These are phyloP conservation scores for Nesometra sesokonis DNA, from an alignment of 35 echinoderm and acorn worm species.

Conservation along the genomic window DNA sequence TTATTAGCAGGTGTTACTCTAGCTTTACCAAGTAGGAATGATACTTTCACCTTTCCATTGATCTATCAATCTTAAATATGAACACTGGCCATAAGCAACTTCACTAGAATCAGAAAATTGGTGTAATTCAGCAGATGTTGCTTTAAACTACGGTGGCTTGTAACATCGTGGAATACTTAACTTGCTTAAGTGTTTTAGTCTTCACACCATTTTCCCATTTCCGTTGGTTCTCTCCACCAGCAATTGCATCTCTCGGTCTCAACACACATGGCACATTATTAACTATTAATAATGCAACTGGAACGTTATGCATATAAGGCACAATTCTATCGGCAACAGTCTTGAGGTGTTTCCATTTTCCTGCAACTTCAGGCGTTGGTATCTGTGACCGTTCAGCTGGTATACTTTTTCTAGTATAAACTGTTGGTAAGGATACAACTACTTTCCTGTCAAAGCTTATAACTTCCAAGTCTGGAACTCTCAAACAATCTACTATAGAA, in stretches of 20 bases:
- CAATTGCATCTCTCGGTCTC: not conserved
- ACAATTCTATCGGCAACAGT: not conserved
- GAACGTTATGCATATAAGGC: constrained; percentile 4
- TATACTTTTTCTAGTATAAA: not conserved
- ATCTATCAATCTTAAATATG: not conserved
- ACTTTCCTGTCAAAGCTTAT: not conserved
- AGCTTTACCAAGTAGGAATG: too few relatives aligned
- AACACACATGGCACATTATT: not conserved
- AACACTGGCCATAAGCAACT: not conserved
- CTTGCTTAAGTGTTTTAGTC: not conserved
- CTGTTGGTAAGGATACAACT: constrained; percentile 3
- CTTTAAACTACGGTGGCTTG: not conserved
- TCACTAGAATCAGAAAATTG: not conserved
- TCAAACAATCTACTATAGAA: not conserved
- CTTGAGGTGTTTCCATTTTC: constrained; percentile 7
- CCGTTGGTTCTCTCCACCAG: constrained; percentile 24
- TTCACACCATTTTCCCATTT: too few relatives aligned
- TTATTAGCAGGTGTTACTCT: too few relatives aligned
- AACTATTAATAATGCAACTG: constrained; percentile 12
- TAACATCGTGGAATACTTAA: not conserved
- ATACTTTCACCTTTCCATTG: too few relatives aligned
- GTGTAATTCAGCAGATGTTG: not conserved
- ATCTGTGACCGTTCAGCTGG: constrained; percentile 15
- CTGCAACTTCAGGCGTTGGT: constrained; percentile 12
- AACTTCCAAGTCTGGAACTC: constrained; percentile 1